Evolutionary conservation across 2,797 vertebrate genomes (phyloP).

Genomic region (Enoplosus armatus): DNA sequence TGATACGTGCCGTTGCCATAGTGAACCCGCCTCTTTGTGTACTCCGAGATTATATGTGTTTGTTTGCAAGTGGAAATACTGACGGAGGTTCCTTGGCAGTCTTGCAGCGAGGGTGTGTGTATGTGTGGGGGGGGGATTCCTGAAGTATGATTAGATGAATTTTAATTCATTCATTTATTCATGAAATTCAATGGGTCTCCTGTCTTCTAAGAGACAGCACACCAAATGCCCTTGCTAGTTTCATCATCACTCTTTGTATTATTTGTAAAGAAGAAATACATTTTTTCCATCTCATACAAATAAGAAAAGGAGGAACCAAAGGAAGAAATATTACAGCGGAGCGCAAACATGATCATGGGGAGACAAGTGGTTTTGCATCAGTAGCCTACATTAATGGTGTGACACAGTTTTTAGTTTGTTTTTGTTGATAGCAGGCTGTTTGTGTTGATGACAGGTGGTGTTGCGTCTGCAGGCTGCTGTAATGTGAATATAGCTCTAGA

Average conservation of each 20-base stretch:
- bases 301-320: slow-evolving; percentile 74
- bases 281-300: slow-evolving; percentile 77
- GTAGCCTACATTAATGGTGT: slow-evolving; percentile 73
- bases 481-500: slow-evolving; percentile 58
- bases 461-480: slow-evolving; percentile 59
- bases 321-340: slow-evolving; percentile 73
- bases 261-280: slow-evolving; percentile 83
- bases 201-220: slow-evolving; percentile 80
- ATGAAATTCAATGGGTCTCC: slow-evolving; percentile 83
- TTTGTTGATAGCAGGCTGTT: slow-evolving; percentile 71
- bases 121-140: slow-evolving; percentile 64
- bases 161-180: slow-evolving; percentile 89
- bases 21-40: slow-evolving; percentile 66
- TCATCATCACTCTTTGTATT: slow-evolving; percentile 83
- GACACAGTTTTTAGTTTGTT: slow-evolving; percentile 80
- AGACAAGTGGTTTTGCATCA: slow-evolving; percentile 78
- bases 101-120: slow-evolving; percentile 31
- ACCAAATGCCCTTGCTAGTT: slow-evolving; percentile 79
- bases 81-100: slow-evolving; percentile 71
- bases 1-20: slow-evolving; percentile 80
- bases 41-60: slow-evolving; percentile 77
- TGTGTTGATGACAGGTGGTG: slow-evolving; percentile 75
- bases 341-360: slow-evolving; percentile 71
- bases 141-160: slow-evolving; percentile 86
- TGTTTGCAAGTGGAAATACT: slow-evolving; percentile 75